These are phyloP conservation scores for Campoletis sonorensis DNA, from an alignment of 1,140 invertebrate species.

Conservation along the genomic window DNA sequence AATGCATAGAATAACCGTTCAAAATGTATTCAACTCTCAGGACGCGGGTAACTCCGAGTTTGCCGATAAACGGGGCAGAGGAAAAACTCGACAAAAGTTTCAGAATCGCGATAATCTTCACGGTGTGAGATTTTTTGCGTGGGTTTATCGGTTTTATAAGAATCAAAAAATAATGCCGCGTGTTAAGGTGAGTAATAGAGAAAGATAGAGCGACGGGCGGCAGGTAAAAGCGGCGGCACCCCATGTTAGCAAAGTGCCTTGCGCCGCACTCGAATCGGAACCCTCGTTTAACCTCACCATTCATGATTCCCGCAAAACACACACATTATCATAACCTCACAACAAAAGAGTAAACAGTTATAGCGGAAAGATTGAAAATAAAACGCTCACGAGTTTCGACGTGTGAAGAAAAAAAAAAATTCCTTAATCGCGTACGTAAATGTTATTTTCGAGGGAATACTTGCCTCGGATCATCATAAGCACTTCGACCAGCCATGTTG, in stretches of 20 bases:
- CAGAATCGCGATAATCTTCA: no score
- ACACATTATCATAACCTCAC: no score
- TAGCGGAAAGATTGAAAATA: background rate
- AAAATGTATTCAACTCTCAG: no score
- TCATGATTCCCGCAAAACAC: background rate
- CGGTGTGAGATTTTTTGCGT: no score
- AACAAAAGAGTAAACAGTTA: background rate
- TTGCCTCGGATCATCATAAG: slow-evolving; percentile 75
- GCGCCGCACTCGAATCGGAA: slow-evolving; percentile 53
- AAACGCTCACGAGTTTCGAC: background rate
- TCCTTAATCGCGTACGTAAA: background rate
- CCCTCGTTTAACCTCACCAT: slow-evolving; percentile 63
- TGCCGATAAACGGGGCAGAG: background rate
- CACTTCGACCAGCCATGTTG: slow-evolving; percentile 77
- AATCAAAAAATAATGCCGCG: slow-evolving; percentile 66
- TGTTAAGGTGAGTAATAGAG: slow-evolving; percentile 31
- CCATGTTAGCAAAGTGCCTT: slow-evolving; percentile 56
- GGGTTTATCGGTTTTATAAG: no score
- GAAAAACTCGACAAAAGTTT: no score
- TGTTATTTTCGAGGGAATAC: slow-evolving; percentile 58
- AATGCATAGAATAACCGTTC: no score
- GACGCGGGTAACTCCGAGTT: background rate
- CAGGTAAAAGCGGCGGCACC: background rate
- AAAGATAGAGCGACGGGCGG: background rate
- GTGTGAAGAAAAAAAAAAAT: background rate